Evolutionary conservation across 2,888 invertebrate species (phyloP).

Genomic region (Nowickia ferox): DNA sequence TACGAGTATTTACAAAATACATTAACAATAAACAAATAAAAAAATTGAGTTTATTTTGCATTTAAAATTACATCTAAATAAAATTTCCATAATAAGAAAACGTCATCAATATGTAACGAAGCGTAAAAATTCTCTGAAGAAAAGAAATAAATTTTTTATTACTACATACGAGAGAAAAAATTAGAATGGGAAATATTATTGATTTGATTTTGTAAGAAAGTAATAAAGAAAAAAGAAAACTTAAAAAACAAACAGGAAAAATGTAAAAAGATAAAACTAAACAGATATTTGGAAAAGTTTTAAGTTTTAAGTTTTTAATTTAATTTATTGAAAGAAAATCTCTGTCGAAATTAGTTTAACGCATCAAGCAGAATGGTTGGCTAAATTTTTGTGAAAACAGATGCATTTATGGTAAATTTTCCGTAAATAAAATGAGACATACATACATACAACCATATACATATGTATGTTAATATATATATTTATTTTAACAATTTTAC

Average conservation of each 20-base stretch:
- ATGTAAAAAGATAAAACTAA: not conserved
- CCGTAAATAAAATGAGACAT: too few species aligned
- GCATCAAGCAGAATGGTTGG: too few species aligned
- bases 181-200: conserved; percentile 5
- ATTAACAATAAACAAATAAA: not conserved
- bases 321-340: not conserved
- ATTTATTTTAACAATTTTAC: too few species aligned
- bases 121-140: conserved; percentile 55
- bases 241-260: not conserved
- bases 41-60: conserved; percentile 21
- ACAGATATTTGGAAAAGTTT: not conserved
- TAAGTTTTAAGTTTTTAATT: not conserved
- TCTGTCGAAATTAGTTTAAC: too few species aligned
- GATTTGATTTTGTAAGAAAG: conserved; percentile 33
- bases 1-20: conserved; percentile 8
- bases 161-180: not conserved
- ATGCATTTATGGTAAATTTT: too few species aligned
- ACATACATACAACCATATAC: too few species aligned
- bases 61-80: conserved; percentile 10
- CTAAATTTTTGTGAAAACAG: too few species aligned
- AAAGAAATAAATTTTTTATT: not conserved
- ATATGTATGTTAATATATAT: too few species aligned
- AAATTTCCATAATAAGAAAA: conserved; percentile 36
- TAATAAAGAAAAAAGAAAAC: not conserved
- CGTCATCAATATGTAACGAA: conserved; percentile 64